These are phyloP conservation scores for Prionailurus viverrinus DNA, from an alignment of 2,113 vertebrate species.

Conservation along the genomic window DNA sequence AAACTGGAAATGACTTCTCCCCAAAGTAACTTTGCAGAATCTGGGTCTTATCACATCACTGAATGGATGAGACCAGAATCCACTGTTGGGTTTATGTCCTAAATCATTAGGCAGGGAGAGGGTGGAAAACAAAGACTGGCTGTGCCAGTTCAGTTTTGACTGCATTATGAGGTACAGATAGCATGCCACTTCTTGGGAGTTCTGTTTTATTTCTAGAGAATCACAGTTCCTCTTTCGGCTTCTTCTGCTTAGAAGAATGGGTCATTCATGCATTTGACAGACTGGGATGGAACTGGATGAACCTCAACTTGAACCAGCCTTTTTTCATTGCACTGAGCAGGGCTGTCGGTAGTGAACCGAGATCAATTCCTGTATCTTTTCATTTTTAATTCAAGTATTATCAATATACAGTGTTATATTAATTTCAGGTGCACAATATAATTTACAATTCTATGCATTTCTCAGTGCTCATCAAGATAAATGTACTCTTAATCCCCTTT, in stretches of 20 bases:
- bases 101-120: background rate
- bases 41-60: background rate
- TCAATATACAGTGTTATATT: background rate
- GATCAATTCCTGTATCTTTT: background rate
- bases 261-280: background rate
- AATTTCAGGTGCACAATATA: background rate
- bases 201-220: conserved; percentile 31
- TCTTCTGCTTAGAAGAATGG: background rate
- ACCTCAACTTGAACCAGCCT: background rate
- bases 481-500: background rate
- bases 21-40: background rate
- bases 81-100: background rate
- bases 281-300: background rate
- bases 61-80: background rate
- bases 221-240: background rate
- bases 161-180: background rate
- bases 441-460: background rate
- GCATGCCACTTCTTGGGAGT: background rate
- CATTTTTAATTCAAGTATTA: background rate
- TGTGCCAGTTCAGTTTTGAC: background rate
- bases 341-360: background rate
- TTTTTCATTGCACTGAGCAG: background rate
- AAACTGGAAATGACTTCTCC: background rate
- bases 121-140: background rate
- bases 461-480: background rate